A percentile compares a stretch with the other conserved stretches of the same genome.
Evolutionary conservation across 2,888 invertebrate species (phyloP).

Genomic region (Carpatolechia fugitivella): DNA sequence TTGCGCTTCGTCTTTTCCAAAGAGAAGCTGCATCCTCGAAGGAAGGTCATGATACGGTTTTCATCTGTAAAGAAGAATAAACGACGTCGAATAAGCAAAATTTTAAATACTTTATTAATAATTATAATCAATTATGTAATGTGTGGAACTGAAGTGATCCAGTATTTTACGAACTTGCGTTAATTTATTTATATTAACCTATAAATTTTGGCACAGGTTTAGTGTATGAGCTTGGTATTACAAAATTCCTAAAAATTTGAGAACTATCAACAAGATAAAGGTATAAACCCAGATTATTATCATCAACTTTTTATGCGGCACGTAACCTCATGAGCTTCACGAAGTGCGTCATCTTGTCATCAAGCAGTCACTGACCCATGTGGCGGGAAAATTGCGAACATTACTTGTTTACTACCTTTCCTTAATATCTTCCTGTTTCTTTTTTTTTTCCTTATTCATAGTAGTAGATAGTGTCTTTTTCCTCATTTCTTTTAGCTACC

Average conservation of each 20-base stretch:
- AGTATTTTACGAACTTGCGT: no score
- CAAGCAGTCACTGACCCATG: constrained; percentile 48
- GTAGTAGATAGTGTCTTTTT: background rate
- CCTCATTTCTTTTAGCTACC: background rate
- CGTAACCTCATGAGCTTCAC: background rate
- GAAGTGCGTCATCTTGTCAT: constrained; percentile 18
- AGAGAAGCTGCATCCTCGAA: constrained; percentile 89
- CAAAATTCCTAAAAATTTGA: background rate
- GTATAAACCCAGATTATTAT: background rate
- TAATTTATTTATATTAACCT: no score
- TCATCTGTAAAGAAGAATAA: constrained; percentile 77
- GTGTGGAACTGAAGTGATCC: no score
- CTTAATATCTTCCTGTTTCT: no score
- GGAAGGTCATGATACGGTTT: constrained; percentile 84
- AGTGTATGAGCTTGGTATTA: no score
- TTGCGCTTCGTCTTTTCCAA: constrained; percentile 87
- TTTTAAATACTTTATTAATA: no score
- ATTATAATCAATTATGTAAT: no score
- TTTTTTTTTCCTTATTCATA: no score
- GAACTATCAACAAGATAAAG: no score
- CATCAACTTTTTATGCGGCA: background rate
- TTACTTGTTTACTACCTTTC: background rate
- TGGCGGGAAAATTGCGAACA: constrained; percentile 35
- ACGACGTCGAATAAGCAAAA: no score
- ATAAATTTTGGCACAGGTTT: no score